Conservation (phyloP, 64 coral and sea anemone species). For the Hydrozoanthus tunicans region DNA sequence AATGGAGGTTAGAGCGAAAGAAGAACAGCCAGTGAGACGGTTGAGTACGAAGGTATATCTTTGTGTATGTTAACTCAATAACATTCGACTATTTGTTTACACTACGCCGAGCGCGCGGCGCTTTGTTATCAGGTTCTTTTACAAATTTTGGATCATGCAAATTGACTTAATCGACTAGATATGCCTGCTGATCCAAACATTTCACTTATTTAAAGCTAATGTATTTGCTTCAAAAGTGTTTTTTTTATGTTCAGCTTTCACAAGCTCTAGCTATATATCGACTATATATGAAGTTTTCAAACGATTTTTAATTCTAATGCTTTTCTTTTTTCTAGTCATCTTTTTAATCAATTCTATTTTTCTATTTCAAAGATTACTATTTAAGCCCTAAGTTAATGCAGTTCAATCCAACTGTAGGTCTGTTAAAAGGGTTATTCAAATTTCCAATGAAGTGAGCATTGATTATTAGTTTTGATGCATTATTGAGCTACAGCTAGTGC, state of each 20-base stretch:
- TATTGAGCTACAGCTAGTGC: too few species aligned
- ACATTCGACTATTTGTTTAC: background rate
- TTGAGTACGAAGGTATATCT: background rate
- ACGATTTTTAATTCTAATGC: too few species aligned
- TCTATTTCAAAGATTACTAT: background rate
- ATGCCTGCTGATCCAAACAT: background rate
- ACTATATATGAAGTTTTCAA: too few species aligned
- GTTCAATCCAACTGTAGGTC: background rate
- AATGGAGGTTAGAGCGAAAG: conserved; percentile 22
- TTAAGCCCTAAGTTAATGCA: background rate
- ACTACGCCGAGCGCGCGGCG: background rate
- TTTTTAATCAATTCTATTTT: too few species aligned
- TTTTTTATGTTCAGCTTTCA: too few species aligned
- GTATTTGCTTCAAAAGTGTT: too few species aligned
- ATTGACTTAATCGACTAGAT: too few species aligned
- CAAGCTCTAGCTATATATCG: too few species aligned
- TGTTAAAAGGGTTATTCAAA: background rate
- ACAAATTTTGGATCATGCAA: background rate
- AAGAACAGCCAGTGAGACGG: conserved; percentile 23
- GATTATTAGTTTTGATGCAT: too few species aligned
- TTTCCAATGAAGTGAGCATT: too few species aligned
- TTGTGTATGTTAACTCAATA: background rate
- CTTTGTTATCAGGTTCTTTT: background rate
- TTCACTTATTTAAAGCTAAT: too few species aligned
- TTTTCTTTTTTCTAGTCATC: background rate